These are phyloP conservation scores for Pachydiplax longipennis DNA, from an alignment of 2,888 invertebrate species.

Conservation along the genomic window DNA sequence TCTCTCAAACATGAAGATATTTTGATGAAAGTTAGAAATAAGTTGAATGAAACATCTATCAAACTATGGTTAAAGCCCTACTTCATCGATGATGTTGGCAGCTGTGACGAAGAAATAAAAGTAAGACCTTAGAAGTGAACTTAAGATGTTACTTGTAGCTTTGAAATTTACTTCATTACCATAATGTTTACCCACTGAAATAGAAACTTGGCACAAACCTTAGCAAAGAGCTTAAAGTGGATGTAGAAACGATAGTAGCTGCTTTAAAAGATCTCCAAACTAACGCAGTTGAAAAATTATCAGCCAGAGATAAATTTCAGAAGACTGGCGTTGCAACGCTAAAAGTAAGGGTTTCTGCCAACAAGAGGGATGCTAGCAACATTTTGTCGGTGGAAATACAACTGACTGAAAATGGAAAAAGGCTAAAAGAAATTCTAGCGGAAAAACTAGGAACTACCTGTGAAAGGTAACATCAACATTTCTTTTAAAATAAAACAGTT, in stretches of 20 bases:
- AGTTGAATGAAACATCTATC: conserved; percentile 71
- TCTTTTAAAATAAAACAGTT: background rate
- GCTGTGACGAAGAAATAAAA: conserved; percentile 61
- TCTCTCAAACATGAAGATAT: conserved; percentile 64
- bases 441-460: conserved; percentile 59
- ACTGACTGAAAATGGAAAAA: conserved; percentile 64
- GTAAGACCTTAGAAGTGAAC: conserved; percentile 56
- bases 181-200: conserved; percentile 47
- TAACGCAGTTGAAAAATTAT: conserved; percentile 75
- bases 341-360: conserved; percentile 68
- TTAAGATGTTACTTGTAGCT: background rate
- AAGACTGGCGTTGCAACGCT: conserved; percentile 77
- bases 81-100: conserved; percentile 62
- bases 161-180: background rate
- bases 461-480: conserved; percentile 58
- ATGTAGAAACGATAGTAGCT: conserved; percentile 62
- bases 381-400: conserved; percentile 66
- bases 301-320: conserved; percentile 72
- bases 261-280: conserved; percentile 70
- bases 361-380: conserved; percentile 63
- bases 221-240: conserved; percentile 64
- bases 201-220: conserved; percentile 72
- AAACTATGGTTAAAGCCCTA: conserved; percentile 82
- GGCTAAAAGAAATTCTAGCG: conserved; percentile 66
- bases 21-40: conserved; percentile 71